Evolutionary conservation across 2,888 invertebrate genomes (phyloP), one percentile per base, ranked within the genome.

Genomic region (Dione vanillae): DNA sequence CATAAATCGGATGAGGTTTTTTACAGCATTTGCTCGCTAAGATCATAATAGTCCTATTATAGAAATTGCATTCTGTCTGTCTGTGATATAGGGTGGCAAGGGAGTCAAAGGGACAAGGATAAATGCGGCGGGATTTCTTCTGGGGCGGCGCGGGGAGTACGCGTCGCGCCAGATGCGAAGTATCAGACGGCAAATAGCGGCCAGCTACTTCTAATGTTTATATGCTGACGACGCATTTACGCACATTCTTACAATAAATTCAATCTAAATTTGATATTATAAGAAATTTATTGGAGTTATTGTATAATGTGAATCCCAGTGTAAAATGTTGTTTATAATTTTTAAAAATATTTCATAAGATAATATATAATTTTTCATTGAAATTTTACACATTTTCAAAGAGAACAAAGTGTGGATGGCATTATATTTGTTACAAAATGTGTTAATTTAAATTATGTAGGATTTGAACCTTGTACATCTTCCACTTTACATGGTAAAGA

Each of bases 81-180:
- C 61, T 61, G 59, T 43, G 43, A 14, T 54, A 19, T 40, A 27
- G 59, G 59, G 59, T 61, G 61, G 45, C 35, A 11, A 45, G 45
- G 61, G 45, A 61, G 61, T 43, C 43, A 61, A 41, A 20, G 27
- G 45, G 35, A 45, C 45, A 61, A 45, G 59, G 43, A 61, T 45
- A 45, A 43, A 61, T 35, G 27, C 45, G 56, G 11, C 37, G 43
- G 61, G 43, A 45, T 61, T 35, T 45, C 61, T 61, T 40, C 16
- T 19, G 51, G 45, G 68, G 43, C 43, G 45, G 47, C 43, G 69
- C 27, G 59, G 69, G 49, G 45, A 40, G 69, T 69, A 74, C 71
- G 73, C 65, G 59, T 54, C 61, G 65, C 54, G 67, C 74, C 78
- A 77, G 78, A 77, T 79, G 78, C 76, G 62, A 72, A 75, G 74